Evolutionary conservation across 2,797 vertebrate species (phyloP).

Genomic region (Peromyscus melanophrys): DNA sequence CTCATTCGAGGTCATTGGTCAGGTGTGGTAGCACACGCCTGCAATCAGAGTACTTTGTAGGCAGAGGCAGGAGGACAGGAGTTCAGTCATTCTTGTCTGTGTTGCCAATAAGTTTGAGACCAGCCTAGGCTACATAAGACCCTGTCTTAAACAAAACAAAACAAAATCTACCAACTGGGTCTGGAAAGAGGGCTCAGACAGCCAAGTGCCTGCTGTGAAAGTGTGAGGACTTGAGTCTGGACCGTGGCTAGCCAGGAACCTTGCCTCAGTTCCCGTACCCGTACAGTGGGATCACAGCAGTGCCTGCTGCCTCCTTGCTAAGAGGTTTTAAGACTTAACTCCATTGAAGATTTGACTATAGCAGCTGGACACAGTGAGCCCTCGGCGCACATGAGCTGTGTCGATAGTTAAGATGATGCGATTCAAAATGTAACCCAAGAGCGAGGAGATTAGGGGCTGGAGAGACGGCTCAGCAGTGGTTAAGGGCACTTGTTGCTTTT

Average conservation of each 20-base stretch:
- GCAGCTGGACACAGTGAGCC: not conserved
- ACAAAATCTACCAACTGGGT: not conserved
- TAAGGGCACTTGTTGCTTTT: not conserved
- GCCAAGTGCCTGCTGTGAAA: not conserved
- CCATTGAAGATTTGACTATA: not conserved
- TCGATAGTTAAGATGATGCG: not conserved
- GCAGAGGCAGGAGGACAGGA: not conserved
- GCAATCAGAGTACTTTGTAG: not conserved
- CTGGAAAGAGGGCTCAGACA: not conserved
- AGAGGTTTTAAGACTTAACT: not conserved
- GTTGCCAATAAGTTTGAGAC: not conserved
- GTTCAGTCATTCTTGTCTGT: not conserved
- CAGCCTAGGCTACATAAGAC: not conserved
- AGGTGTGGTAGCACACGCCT: not conserved
- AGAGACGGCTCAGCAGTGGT: not conserved
- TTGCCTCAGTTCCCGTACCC: not conserved
- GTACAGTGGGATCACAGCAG: not conserved
- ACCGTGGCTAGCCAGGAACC: rapidly evolving
- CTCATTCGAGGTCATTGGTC: not conserved
- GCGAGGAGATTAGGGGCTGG: too few species aligned
- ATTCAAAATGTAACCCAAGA: not conserved
- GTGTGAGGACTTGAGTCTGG: not conserved
- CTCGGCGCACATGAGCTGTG: not conserved
- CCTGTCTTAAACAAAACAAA: not conserved
- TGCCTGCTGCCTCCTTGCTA: not conserved